Evolutionary conservation across 2,113 vertebrate genomes (phyloP).

Genomic region (Eublepharis macularius): DNA sequence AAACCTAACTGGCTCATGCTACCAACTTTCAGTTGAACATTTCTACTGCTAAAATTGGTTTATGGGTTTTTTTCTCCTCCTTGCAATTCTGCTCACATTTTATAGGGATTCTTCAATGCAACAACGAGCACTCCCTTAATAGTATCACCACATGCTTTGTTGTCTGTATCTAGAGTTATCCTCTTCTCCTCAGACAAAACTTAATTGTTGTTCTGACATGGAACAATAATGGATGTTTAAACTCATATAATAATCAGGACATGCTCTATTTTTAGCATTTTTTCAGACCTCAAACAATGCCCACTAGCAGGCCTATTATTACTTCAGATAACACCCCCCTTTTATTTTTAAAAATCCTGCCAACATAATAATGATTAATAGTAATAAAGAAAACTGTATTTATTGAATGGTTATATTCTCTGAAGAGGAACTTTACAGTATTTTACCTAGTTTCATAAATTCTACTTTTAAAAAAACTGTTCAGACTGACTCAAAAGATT

Average conservation of each 20-base stretch:
- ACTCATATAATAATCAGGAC: conserved; percentile 20
- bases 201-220: conserved; percentile 66
- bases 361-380: neutral
- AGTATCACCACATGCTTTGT: conserved; percentile 54
- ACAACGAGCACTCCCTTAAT: conserved; percentile 62
- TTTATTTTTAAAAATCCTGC: neutral
- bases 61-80: conserved; percentile 38
- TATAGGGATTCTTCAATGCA: conserved; percentile 65
- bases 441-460: neutral
- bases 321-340: neutral
- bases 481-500: neutral
- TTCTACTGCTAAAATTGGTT: conserved; percentile 54
- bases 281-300: neutral
- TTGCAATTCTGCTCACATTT: conserved; percentile 64
- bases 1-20: conserved; percentile 48
- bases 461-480: neutral
- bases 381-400: neutral
- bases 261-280: conserved; percentile 43
- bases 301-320: conserved; percentile 2
- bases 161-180: conserved; percentile 57
- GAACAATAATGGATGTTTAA: conserved; percentile 50
- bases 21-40: conserved; percentile 53
- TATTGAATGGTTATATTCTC: neutral
- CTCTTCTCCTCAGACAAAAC: conserved; percentile 68
- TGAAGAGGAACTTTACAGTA: neutral